A percentile compares a stretch with the other conserved stretches of the same genome.
Conservation (phyloP, 2,113 vertebrate species). For the Rousettus leschenaultii region DNA sequence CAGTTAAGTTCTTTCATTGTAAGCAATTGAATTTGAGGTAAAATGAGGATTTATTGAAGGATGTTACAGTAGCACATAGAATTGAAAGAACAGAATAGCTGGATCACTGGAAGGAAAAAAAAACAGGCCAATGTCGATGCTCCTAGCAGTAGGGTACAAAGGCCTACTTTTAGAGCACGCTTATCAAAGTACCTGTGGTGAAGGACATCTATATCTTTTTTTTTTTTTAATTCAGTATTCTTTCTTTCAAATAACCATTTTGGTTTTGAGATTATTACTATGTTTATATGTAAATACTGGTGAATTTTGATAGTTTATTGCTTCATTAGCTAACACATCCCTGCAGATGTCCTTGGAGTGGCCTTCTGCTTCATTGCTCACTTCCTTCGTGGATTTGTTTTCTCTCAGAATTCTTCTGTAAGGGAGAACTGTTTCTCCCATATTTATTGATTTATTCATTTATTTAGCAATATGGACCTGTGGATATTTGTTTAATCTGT, state of each 20-base stretch:
- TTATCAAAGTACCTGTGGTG: background rate
- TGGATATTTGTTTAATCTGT: background rate
- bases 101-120: background rate
- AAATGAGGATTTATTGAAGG: slow-evolving; percentile 6
- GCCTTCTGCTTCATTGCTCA: background rate
- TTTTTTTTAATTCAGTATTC: background rate
- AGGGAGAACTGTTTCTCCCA: background rate
- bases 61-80: background rate
- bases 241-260: background rate
- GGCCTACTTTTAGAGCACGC: background rate
- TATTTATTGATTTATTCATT: background rate
- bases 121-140: background rate
- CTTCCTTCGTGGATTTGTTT: background rate
- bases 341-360: background rate
- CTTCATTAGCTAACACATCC: background rate
- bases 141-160: background rate
- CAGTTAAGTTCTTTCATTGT: background rate
- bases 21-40: background rate
- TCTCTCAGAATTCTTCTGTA: background rate
- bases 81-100: background rate
- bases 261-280: background rate
- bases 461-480: background rate
- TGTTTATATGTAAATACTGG: background rate
- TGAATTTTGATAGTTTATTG: background rate
- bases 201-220: background rate